Base-by-base conservation (phyloP, 2,888 invertebrate genomes). In the Toxonevra muliebris region DNA sequence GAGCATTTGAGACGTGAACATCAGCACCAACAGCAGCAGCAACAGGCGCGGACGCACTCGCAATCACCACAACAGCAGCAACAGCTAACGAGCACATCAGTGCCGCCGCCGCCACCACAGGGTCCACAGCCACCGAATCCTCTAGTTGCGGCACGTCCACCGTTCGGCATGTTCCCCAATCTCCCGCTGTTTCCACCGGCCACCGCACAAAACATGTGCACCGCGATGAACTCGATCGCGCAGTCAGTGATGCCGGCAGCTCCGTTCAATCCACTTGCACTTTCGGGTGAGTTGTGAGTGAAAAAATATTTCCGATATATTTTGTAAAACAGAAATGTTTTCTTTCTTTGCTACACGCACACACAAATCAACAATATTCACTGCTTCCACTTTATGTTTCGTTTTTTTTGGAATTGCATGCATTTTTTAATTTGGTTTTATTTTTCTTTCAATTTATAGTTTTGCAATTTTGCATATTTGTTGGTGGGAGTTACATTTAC, bases 211-310 rank as follows among this genome's bases (percentile, higher is more conserved):
- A 89, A 92, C 80, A 92, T 93, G 87, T 90, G 92, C 78, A 89
- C 90, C 71, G 93, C 94, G 73, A 88, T 94, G 80, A 93, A 93
- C 70, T 92, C 94, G 73, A 89, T 94, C 77, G 93, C 94, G 66
- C 93, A 93, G 48, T 91, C 91, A 52, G 91, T 91, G 76, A 90
- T 94, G 82, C 93, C 93, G 75, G 92, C 93, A 78, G 92, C 93
- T 70, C 92, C 93, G 74, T 94, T 94, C 89, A 94, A 94, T 88
- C 94, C 94, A 78, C 89, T 95, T 84, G 92, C 94, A 86, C 89
- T 95, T 82, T 93, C 94, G 83, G 85, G 85, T 72, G 82, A 83
- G 76, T 82, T 77, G 74, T 74, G 75, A 76, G 74, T 76, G 73
- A 76, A 69, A 48, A 43, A 54, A 68, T 68, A 71, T 74, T 73